Base-by-base conservation (phyloP, 1,140 invertebrate genomes). In the Meloidogyne chitwoodi region DNA sequence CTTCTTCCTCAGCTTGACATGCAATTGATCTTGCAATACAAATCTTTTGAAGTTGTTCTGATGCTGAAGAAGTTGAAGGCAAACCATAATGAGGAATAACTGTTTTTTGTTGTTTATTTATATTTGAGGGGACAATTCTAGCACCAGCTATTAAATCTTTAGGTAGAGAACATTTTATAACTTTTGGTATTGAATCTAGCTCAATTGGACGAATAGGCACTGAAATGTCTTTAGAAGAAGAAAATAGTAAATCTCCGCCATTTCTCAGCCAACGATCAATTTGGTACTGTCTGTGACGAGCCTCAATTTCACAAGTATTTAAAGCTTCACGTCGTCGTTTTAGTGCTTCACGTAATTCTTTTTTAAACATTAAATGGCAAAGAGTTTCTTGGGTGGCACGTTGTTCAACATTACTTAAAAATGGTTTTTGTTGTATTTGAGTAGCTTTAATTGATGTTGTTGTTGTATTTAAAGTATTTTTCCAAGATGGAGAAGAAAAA, bases 301-400 rank as follows among this genome's bases (percentile, higher is more conserved):
- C 84, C 76, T 86, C 84, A 65, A 86, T 86, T 63, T 86, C 84
- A 77, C 74, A 77, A n/a, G 82, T 78, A 65, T 86, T 85, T 12
- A 83, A 67, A 12, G 26, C 71, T 48, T 78, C 63, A 62, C 77
- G 77, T 61, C 85, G 64, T n/a, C 72, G 41, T 27, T 26, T 70
- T 26, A 86, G 64, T 12, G 74, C 77, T 74, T 86, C 80, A 61
- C 83, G 77, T 56, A 86, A 73, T 62, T 86, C 84, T 63, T 87
- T 81, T 73, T 87, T 87, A 74, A 86, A 77, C 68, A 83, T 27
- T 26, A 86, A 82, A 61, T 79, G 78, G 27, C 26, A 27, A 14
- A 76, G 19, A n/a, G 78, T 75, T 24, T 77, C 69, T 27, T 61
- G 63, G 24, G 81, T 75, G 0, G 77, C 76, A 64, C 79, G 79